phyloP scores from a whole-genome alignment of 2,113 vertebrate genomes.

The Ranitomeya variabilis region DNA sequence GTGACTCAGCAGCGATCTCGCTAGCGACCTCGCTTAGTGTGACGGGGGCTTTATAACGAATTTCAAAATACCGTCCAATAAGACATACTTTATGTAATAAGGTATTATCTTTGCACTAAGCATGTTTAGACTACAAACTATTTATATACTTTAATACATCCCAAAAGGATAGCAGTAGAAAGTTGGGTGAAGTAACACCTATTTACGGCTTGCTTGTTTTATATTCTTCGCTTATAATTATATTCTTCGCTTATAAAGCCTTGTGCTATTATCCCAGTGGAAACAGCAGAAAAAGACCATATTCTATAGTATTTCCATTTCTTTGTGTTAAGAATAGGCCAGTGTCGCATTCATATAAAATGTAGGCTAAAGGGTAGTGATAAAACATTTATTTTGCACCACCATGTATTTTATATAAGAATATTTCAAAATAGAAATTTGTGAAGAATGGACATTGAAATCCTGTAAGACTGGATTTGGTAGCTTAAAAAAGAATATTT shows the following conservation, averaged over 20 bases:
- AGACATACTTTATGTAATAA: background rate
- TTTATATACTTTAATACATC: background rate
- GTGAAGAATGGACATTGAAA: background rate
- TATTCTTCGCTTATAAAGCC: background rate
- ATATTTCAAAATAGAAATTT: background rate
- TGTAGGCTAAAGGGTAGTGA: background rate
- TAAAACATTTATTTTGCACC: constrained; percentile 13
- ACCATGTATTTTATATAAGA: background rate
- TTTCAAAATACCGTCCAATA: background rate
- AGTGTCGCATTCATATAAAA: background rate
- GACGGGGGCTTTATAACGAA: too few species aligned
- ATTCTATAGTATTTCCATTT: background rate
- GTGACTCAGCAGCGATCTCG: too few species aligned
- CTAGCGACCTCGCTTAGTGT: too few species aligned
- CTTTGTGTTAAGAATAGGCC: background rate
- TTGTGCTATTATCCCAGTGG: background rate
- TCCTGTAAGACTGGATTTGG: background rate
- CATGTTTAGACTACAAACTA: background rate
- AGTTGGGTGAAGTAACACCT: background rate
- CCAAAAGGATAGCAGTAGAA: background rate
- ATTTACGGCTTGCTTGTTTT: background rate
- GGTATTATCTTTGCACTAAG: background rate
- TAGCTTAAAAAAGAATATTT: background rate
- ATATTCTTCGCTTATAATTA: background rate
- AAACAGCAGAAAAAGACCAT: background rate